Percentiles rank a stretch among this genome's conserved stretches.
phyloP scores from a whole-genome alignment of 2,888 invertebrate genomes.

The Temnothorax unifasciatus region DNA sequence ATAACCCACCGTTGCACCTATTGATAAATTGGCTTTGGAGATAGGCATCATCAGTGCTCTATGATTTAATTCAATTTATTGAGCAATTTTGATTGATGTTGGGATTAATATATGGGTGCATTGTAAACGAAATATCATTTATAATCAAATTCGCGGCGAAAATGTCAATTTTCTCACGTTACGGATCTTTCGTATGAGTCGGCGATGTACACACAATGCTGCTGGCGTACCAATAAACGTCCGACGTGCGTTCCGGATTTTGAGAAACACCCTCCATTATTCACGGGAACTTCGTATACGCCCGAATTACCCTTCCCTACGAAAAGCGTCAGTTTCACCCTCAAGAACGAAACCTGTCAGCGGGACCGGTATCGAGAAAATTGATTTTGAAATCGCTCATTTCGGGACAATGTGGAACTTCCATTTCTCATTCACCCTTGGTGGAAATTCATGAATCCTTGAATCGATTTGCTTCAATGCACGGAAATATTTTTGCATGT shows the following conservation, averaged over 20 bases:
- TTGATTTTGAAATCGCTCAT: slow-evolving; percentile 76
- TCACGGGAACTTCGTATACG: slow-evolving; percentile 78
- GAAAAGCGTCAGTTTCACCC: slow-evolving; percentile 71
- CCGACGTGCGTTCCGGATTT: slow-evolving; percentile 79
- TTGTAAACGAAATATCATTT: slow-evolving; percentile 33
- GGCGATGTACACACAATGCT: slow-evolving; percentile 60
- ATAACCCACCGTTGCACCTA: slow-evolving; percentile 14
- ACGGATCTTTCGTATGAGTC: slow-evolving; percentile 32
- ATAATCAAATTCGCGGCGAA: slow-evolving; percentile 34
- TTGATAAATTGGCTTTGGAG: background rate
- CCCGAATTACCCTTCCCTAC: slow-evolving; percentile 68
- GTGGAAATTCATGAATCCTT: slow-evolving; percentile 53
- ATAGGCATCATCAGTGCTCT: background rate
- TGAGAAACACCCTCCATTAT: slow-evolving; percentile 84
- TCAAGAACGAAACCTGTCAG: slow-evolving; percentile 62
- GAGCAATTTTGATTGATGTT: slow-evolving; percentile 14
- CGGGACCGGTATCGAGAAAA: slow-evolving; percentile 67
- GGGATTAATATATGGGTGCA: slow-evolving; percentile 23
- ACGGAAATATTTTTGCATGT: slow-evolving; percentile 58
- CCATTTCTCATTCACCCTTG: slow-evolving; percentile 54
- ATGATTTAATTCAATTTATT: slow-evolving; percentile 31
- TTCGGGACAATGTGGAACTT: slow-evolving; percentile 66
- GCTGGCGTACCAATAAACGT: slow-evolving; percentile 74
- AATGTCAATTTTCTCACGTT: slow-evolving; percentile 53
- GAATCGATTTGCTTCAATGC: slow-evolving; percentile 25